Base-by-base conservation (phyloP, 2,888 invertebrate species). In the Pammene aurita region DNA sequence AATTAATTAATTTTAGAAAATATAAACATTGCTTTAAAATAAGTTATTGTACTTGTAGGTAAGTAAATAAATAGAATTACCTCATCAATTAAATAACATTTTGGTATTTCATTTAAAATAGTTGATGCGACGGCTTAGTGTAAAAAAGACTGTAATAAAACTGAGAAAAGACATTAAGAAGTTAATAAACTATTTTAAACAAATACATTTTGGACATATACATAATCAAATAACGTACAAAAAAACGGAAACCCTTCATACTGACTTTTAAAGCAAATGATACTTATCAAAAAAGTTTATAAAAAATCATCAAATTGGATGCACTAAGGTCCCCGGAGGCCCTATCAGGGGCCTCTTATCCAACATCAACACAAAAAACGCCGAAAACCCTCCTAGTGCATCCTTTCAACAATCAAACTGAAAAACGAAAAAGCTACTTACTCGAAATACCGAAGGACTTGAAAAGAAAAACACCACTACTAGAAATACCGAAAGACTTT, bases 221-320 rank as follows among this genome's bases (percentile, higher is more conserved):
- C 5, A 35, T 35, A 35, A 35, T 35, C n/a, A 35, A 35, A 50
- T 18, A 50, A 16, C 16, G 48, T 16, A 9, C n/a, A 26, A 26
- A 26, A 26, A 26, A 4, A 26, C 26, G 7, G 16, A 16, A 48
- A 16, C 9, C 5, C 48, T 38, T 38, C 10, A 50, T 9, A 6
- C 11, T 6, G 0, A 26, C 16, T 48, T 48, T 48, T 6, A 16
- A 58, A 13, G n/a, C 62, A 7, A 46, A 57, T 18, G 55, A 7
- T 63, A 44, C 16, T 63, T 67, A 62, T 50, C 26, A 57, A 42
- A 62, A 56, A 67, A 35, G 52, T 41, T 48, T 18, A 10, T 5
- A 60, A 66, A 78, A 88, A 79, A 66, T 80, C 18, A 74, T 81
- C 92, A 92, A 86, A 86, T 91, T 92, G 92, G 92, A 88, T 91